A percentile compares a stretch with the other conserved stretches of the same genome.
Evolutionary conservation across 2,888 invertebrate species (phyloP).

Genomic region (Caenorhabditis imperialis): DNA sequence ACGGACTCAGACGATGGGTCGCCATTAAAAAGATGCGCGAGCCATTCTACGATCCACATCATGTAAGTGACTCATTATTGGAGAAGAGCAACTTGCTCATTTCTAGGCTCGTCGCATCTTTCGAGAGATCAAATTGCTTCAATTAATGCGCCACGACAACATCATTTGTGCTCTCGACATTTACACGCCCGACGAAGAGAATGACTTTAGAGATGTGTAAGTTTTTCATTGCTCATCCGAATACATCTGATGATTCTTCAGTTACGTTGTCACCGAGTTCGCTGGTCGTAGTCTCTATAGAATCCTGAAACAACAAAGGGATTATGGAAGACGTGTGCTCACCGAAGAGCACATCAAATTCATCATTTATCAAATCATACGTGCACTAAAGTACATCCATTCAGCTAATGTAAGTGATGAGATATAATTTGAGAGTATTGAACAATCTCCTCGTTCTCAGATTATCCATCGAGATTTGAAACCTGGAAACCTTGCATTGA

Average conservation of each 20-base stretch:
- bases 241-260: conserved; percentile 40
- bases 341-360: conserved; percentile 98
- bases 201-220: conserved; percentile 71
- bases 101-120: conserved; percentile 91
- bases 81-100: background rate
- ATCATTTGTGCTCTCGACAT: conserved; percentile 82
- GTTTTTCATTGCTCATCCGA: conserved; percentile 17
- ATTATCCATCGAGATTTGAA: conserved; percentile 76
- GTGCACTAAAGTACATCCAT: conserved; percentile 86
- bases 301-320: conserved; percentile 56
- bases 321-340: conserved; percentile 79
- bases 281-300: conserved; percentile 71
- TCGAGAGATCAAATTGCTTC: conserved; percentile 92
- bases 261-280: conserved; percentile 75
- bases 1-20: conserved; percentile 60
- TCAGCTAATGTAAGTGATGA: conserved; percentile 71
- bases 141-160: conserved; percentile 99
- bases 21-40: conserved; percentile 75
- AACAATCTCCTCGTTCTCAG: conserved; percentile 56
- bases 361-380: conserved; percentile 95
- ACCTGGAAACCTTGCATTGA: conserved; percentile 73
- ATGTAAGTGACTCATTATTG: conserved; percentile 31
- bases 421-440: background rate
- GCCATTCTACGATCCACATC: conserved; percentile 61
- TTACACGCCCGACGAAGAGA: conserved; percentile 71